Conservation (phyloP, 2,888 invertebrate genomes). For the Oligia strigilis region DNA sequence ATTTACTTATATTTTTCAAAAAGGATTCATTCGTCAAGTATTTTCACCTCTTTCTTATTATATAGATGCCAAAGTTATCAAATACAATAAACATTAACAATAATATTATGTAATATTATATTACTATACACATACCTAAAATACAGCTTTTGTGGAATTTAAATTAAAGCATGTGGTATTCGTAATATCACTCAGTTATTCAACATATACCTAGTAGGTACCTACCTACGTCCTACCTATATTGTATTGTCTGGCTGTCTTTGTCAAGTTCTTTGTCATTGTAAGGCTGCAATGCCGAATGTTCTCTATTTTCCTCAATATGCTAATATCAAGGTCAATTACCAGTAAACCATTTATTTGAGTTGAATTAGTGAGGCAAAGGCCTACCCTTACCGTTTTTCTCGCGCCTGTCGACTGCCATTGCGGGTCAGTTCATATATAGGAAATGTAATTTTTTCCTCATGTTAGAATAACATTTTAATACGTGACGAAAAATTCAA, state of each 20-base stretch:
- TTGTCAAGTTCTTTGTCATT: slow-evolving; percentile 6
- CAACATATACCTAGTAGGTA: not conserved
- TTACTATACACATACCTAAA: not conserved
- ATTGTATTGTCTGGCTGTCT: not conserved
- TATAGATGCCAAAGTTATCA: not conserved
- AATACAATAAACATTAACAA: not conserved
- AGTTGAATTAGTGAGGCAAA: not conserved
- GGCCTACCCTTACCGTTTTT: too few species aligned
- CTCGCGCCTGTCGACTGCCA: too few species aligned
- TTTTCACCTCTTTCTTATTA: not conserved
- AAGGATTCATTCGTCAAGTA: not conserved
- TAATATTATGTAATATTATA: not conserved
- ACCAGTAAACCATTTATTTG: not conserved
- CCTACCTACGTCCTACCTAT: too few species aligned
- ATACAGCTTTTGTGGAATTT: not conserved
- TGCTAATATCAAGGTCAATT: slow-evolving; percentile 30
- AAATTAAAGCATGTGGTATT: slow-evolving; percentile 26
- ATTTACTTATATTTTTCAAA: not conserved
- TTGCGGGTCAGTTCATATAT: not conserved
- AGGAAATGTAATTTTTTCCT: not conserved
- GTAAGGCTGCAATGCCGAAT: not conserved
- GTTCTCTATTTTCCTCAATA: slow-evolving; percentile 45
- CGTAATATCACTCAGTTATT: slow-evolving; percentile 6
- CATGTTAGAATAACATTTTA: not conserved
- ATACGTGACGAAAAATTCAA: too few species aligned